phyloP scores from a whole-genome alignment of 2,888 invertebrate species.

The Ochropacha duplaris region DNA sequence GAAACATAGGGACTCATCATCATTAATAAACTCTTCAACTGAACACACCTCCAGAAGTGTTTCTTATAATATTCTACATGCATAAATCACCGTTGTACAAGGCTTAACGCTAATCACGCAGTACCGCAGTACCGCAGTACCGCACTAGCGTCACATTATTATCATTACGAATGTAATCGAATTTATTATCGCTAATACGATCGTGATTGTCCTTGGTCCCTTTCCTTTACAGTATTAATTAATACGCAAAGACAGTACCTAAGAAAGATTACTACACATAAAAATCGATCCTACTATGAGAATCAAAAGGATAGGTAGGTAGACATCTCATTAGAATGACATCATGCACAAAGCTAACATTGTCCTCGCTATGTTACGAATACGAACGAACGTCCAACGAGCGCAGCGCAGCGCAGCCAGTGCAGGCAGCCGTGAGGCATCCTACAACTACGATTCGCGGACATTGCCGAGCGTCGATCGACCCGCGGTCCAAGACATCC shows the following conservation, averaged over 20 bases:
- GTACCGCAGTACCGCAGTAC: too few species aligned
- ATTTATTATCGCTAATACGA: background rate
- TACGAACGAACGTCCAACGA: background rate
- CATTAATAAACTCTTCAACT: too few species aligned
- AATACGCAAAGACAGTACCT: background rate
- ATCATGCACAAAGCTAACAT: slow-evolving; percentile 34
- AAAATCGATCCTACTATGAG: slow-evolving; percentile 14
- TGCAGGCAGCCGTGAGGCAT: background rate
- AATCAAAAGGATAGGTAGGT: slow-evolving; percentile 29
- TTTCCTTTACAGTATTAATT: background rate
- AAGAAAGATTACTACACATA: background rate
- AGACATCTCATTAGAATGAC: slow-evolving; percentile 49
- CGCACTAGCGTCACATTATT: background rate
- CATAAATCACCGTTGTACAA: background rate
- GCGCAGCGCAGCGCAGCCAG: too few species aligned
- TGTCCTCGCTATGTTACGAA: slow-evolving; percentile 4
- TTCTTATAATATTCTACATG: too few species aligned
- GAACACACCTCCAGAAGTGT: too few species aligned
- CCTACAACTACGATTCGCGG: background rate
- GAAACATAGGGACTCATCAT: too few species aligned
- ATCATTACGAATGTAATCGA: background rate
- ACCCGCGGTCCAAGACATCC: background rate
- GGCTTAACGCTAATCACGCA: background rate
- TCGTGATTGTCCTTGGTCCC: background rate
- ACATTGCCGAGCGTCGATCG: background rate